phyloP scores from a whole-genome alignment of 2,797 vertebrate species.

The Sebastes trivittatus region DNA sequence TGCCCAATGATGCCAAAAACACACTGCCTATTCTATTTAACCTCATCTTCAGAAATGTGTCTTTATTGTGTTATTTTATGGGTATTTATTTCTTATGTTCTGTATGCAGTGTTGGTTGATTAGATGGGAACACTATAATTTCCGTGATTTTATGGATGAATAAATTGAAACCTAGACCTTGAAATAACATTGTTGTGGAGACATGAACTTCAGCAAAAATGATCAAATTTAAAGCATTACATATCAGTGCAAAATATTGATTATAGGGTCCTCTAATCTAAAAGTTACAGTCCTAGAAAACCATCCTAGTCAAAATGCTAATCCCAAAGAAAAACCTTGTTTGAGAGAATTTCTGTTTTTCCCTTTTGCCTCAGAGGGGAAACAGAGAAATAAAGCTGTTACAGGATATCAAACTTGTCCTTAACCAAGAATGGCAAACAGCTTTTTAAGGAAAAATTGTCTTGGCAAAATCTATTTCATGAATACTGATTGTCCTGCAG shows the following conservation, averaged over 20 bases:
- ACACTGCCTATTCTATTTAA: no score
- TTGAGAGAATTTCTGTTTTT: background rate
- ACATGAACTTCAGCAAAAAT: background rate
- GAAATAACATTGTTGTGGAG: background rate
- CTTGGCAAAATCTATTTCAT: slow-evolving; percentile 1
- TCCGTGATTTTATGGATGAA: background rate
- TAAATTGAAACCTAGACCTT: background rate
- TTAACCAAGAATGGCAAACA: slow-evolving; percentile 14
- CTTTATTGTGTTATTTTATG: background rate
- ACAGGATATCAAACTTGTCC: slow-evolving; percentile 1
- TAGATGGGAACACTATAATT: background rate
- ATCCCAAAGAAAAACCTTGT: background rate
- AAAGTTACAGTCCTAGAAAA: background rate
- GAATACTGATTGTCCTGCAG: slow-evolving; percentile 14
- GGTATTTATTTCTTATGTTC: background rate
- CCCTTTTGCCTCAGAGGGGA: background rate
- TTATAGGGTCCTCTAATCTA: background rate
- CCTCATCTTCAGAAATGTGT: background rate
- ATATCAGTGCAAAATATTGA: background rate
- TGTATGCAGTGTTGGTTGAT: background rate
- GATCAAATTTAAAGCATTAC: background rate
- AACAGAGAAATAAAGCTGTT: background rate
- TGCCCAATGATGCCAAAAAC: no score
- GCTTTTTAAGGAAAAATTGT: slow-evolving; percentile 21
- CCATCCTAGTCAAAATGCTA: background rate